Percentiles rank a stretch among this genome's conserved stretches.
Evolutionary conservation across 2,797 vertebrate species (phyloP).

Genomic region (Echeneis naucrates): DNA sequence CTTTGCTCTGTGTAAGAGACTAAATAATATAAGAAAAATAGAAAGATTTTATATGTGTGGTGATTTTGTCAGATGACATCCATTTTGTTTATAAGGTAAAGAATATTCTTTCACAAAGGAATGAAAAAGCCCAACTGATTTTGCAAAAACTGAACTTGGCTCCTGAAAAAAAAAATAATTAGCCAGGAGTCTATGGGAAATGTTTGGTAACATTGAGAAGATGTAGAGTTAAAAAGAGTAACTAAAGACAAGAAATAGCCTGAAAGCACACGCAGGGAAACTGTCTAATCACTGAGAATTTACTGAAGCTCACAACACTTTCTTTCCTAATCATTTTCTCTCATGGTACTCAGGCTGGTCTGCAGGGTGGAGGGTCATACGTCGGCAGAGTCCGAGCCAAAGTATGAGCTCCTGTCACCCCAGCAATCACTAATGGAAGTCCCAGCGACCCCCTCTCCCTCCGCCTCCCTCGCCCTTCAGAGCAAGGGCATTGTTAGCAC

Average conservation of each 20-base stretch:
- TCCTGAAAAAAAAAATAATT: background rate
- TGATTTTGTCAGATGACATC: background rate
- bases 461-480: constrained; percentile 85
- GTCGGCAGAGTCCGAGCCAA: constrained; percentile 40
- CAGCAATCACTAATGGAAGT: constrained; percentile 74
- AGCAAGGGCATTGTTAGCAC: constrained; percentile 87
- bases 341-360: constrained; percentile 49
- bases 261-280: constrained; percentile 18
- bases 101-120: background rate
- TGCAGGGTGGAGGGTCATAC: constrained; percentile 63
- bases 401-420: constrained; percentile 72
- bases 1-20: too few species aligned
- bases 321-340: constrained; percentile 65
- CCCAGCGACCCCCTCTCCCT: constrained; percentile 68
- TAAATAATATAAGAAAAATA: too few species aligned
- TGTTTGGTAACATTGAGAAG: background rate
- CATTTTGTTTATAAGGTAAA: background rate
- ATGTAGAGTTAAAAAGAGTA: background rate
- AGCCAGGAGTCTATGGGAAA: too few species aligned
- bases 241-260: constrained; percentile 4
- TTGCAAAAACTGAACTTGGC: background rate
- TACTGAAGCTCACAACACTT: constrained; percentile 32
- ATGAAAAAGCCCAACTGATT: background rate
- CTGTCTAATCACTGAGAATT: constrained; percentile 37
- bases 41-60: too few species aligned